Evolutionary conservation across 1,140 invertebrate genomes (phyloP).

Genomic region (Sipha flava): DNA sequence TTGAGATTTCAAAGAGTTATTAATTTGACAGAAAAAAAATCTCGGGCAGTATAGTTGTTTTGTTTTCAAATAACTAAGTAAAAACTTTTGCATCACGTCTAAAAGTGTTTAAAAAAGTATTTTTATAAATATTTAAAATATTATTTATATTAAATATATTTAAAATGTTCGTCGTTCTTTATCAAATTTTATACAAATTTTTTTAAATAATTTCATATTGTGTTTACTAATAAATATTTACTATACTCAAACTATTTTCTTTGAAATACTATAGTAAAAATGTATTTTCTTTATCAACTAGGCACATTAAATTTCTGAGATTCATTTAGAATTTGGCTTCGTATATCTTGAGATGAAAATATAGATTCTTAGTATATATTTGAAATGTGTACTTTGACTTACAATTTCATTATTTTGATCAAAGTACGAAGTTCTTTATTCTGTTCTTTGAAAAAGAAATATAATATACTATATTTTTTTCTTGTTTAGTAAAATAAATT

Average conservation of each 20-base stretch:
- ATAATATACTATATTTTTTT: not conserved
- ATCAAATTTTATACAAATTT: slow-evolving; percentile 52
- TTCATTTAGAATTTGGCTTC: slow-evolving; percentile 80
- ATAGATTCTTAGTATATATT: slow-evolving; percentile 98
- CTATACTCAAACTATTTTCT: no score
- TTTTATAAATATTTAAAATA: slow-evolving; percentile 81
- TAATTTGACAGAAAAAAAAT: slow-evolving; percentile 98
- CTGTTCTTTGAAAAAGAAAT: slow-evolving; percentile 54
- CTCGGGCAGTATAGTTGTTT: slow-evolving; percentile 88
- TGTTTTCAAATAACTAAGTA: slow-evolving; percentile 92
- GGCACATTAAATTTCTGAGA: slow-evolving; percentile 81
- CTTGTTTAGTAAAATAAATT: not conserved
- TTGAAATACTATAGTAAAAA: no score
- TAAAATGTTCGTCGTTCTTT: slow-evolving; percentile 69
- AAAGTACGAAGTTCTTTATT: slow-evolving; percentile 64
- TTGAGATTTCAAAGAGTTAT: slow-evolving; percentile 89
- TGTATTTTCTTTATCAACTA: slow-evolving; percentile 72
- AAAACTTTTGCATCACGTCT: slow-evolving; percentile 81
- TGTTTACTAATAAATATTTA: no score
- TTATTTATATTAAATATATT: slow-evolving; percentile 82
- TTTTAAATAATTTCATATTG: not conserved
- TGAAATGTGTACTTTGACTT: slow-evolving; percentile 91
- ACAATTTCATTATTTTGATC: slow-evolving; percentile 90
- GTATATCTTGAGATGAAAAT: slow-evolving; percentile 95
- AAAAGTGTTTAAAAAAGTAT: slow-evolving; percentile 77